Base-by-base conservation (phyloP, 2,888 invertebrate genomes). In the Chrysolina americana region DNA sequence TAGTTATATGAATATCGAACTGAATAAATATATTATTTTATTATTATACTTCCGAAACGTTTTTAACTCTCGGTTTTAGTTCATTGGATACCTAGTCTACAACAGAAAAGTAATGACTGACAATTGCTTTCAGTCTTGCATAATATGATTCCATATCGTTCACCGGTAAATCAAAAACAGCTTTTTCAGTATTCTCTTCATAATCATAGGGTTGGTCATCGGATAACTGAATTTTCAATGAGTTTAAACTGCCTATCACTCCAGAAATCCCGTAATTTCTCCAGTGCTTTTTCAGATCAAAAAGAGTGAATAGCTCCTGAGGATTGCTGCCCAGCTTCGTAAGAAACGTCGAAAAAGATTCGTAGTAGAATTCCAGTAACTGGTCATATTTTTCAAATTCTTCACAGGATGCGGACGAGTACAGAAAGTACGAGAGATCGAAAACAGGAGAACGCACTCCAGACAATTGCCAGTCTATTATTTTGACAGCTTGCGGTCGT, bases 301-400 rank as follows among this genome's bases (percentile, higher is more conserved):
- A 76, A 47, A 76, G 82, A 0, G 87, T 82, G 76, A 83, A 86
- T 10, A 85, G 53, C n/a, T 77, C 74, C 6, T 81, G 73, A 0
- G 84, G 80, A 78, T 85, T 81, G 41, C 82, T 81, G 41, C 82
- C 83, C n/a, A 83, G 80, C 69, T 80, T 73, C 62, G 41, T 47
- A 4, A 86, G 71, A 69, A 69, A 76, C 1, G 72, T 70, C 1
- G 81, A 80, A 17, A 86, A 75, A 0, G 79, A 79, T 23, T 82
- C 72, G 72, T 87, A 79, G 72, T 87, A 87, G 15, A 78, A 68
- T 21, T 82, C 71, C 6, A 86, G 62, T 41, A 85, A 73, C n/a
- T 79, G 71, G 21, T 86, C 81, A 28, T 81, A 84, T 68, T 83
- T 71, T 28, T 28, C 28, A 28, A 59, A 5, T 59, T 23, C 23